phyloP scores from a whole-genome alignment of 2,888 invertebrate genomes.

The Napeogenes sylphis region DNA sequence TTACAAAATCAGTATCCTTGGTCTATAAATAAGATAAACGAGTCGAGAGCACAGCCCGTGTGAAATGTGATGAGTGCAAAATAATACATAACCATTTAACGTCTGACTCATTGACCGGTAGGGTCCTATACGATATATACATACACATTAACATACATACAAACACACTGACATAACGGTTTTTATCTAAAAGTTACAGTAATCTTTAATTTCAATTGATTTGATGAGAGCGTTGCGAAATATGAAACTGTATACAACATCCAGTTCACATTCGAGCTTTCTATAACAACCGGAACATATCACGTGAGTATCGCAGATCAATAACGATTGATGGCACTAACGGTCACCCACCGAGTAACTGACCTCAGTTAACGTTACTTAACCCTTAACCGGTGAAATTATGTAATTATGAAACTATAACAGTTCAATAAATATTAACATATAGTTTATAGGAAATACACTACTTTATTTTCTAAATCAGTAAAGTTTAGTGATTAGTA shows the following conservation, averaged over 20 bases:
- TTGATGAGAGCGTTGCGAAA: conserved; percentile 1
- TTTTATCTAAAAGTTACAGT: not conserved
- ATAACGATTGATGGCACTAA: conserved; percentile 24
- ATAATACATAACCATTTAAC: too few relatives aligned
- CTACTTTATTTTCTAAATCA: too few relatives aligned
- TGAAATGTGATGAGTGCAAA: too few relatives aligned
- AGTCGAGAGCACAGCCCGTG: too few relatives aligned
- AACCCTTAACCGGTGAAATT: conserved; percentile 29
- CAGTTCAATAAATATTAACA: not conserved
- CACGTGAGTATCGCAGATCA: conserved; percentile 22
- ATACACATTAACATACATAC: too few relatives aligned
- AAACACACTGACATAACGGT: conserved; percentile 5
- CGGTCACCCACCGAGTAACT: conserved; percentile 31
- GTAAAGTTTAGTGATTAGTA: too few relatives aligned
- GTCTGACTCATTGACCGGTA: too few relatives aligned
- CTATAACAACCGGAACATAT: conserved; percentile 29
- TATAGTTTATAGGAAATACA: too few relatives aligned
- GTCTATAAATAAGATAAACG: not conserved
- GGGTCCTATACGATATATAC: too few relatives aligned
- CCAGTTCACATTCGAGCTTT: conserved; percentile 31
- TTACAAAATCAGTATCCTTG: too few relatives aligned
- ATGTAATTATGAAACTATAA: conserved; percentile 26
- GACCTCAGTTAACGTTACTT: conserved; percentile 32
- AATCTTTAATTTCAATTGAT: not conserved
- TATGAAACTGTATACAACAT: conserved; percentile 13